Conservation (phyloP, 2,113 vertebrate species). For the Hiodon tergisus region DNA sequence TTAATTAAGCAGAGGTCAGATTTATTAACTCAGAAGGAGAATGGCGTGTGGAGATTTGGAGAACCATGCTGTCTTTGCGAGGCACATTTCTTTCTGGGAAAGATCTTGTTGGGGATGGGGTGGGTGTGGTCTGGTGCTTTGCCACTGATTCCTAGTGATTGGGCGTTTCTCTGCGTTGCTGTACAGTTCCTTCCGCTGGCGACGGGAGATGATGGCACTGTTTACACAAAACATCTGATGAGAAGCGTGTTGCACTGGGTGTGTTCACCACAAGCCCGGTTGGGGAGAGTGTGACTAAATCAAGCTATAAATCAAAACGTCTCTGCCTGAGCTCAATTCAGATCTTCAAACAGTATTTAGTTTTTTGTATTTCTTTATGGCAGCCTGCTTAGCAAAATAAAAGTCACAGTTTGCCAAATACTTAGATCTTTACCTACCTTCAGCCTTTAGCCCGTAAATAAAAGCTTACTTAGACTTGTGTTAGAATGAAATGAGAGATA, state of each 20-base stretch:
- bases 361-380: constrained; percentile 45
- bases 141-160: too few relatives aligned
- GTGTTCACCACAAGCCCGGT: background rate
- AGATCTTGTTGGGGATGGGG: background rate
- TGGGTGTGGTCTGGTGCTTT: constrained; percentile 29
- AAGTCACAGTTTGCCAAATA: background rate
- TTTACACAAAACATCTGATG: constrained; percentile 29
- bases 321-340: constrained; percentile 46
- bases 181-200: constrained; percentile 29
- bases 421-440: too few relatives aligned
- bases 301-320: constrained; percentile 59
- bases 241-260: constrained; percentile 11
- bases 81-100: constrained; percentile 27
- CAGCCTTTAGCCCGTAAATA: too few relatives aligned
- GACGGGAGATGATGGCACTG: constrained; percentile 27
- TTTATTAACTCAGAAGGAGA: constrained; percentile 65
- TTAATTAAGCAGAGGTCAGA: constrained; percentile 71
- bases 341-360: constrained; percentile 59
- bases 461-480: too few relatives aligned
- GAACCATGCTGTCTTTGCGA: constrained; percentile 31
- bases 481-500: too few relatives aligned
- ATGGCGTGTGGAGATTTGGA: constrained; percentile 48
- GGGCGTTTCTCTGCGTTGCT: constrained; percentile 14
- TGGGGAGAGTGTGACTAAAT: constrained; percentile 37
- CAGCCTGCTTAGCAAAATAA: constrained; percentile 7